Base-by-base conservation (phyloP, 1,140 invertebrate species). In the Bombyx mandarina region DNA sequence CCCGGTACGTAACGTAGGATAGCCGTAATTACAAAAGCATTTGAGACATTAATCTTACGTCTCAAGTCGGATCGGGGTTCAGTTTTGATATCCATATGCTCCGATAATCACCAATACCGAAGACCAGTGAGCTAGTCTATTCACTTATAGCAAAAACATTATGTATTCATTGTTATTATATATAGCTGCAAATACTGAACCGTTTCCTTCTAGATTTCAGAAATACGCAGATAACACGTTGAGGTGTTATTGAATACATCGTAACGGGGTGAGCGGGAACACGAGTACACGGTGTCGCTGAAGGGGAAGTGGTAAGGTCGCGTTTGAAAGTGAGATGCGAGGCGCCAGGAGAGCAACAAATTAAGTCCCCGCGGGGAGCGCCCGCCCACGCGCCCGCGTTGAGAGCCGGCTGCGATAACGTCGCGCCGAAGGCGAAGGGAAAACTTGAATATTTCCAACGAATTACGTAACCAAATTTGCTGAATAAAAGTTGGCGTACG, bases 331-430 rank as follows among this genome's bases (percentile, higher is more conserved):
- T 80, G 83, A 86, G 82, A 86, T 79, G 74, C 77, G 77, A 85
- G 79, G 82, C 79, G 82, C 83, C 83, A 81, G 75, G 83, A 86
- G 83, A 86, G 82, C 82, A 86, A 86, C 83, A 86, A 86, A 86
- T 86, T 86, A 86, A 85, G 79, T 81, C 82, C 79, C 81, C 68
- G 81, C 73, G 73, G 80, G 80, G 75, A 68, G 73, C 68, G 67
- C 71, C 73, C 71, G 68, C 72, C 61, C 69, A 69, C 71, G 70
- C 67, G 58, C 50, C 60, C 63, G 71, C 75, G 75, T 72, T 77
- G 78, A 81, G 78, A 82, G 80, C 67, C 68, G 65, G 67, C 73
- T 65, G 75, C 73, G 79, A 86, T 86, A 86, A 80, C 75, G 81
- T 81, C 75, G 79, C 71, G 75, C 74, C 74, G 71, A 8, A 51